A percentile compares a stretch with the other conserved stretches of the same genome.
Conservation (phyloP, 2,113 vertebrate genomes). For the Carassius gibelio region DNA sequence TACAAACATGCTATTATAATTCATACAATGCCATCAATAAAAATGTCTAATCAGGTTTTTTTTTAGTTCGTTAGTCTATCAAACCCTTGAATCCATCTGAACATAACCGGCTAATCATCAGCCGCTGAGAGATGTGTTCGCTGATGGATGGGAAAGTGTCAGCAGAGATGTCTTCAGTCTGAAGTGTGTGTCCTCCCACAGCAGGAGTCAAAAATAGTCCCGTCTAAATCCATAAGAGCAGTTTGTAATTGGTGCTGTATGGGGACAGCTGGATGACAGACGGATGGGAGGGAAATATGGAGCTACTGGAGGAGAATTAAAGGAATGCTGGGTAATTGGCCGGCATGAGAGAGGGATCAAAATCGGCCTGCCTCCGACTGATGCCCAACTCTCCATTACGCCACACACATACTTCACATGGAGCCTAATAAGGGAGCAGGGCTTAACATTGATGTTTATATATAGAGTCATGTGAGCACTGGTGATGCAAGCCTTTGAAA, state of each 20-base stretch:
- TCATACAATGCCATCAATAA: not conserved
- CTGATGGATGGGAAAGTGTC: not conserved
- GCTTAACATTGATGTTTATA: constrained; percentile 31
- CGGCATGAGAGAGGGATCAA: constrained; percentile 34
- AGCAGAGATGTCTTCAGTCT: constrained; percentile 2
- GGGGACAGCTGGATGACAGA: constrained; percentile 27
- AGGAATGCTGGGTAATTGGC: constrained; percentile 33
- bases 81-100: not conserved
- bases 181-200: constrained; percentile 16
- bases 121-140: not conserved
- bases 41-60: not conserved
- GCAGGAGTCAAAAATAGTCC: constrained; percentile 13
- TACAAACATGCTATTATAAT: not conserved
- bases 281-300: not conserved
- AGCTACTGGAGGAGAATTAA: constrained; percentile 40
- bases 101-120: not conserved
- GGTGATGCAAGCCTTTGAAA: not conserved
- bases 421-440: constrained; percentile 34
- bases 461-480: constrained; percentile 6
- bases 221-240: constrained; percentile 27
- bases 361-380: constrained; percentile 26
- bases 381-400: constrained; percentile 34
- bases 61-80: not conserved
- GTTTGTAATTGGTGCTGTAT: constrained; percentile 35
- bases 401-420: constrained; percentile 26